Evolutionary conservation across 2,888 invertebrate species (phyloP).

Genomic region (Dicyrtoma fusca): DNA sequence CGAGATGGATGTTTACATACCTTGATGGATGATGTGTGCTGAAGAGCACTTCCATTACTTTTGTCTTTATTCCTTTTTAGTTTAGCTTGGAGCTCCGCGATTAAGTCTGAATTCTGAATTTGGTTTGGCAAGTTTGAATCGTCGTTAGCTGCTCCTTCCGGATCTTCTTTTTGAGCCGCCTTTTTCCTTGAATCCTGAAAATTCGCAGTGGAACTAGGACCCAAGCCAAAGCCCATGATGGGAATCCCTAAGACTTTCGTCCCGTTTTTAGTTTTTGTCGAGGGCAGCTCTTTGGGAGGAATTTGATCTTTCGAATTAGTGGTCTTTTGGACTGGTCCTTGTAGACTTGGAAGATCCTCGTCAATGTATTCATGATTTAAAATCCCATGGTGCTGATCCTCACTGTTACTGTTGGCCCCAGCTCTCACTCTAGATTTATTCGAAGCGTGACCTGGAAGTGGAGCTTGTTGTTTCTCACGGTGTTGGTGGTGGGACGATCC

Average conservation of each 20-base stretch:
- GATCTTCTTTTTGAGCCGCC: conserved; percentile 3
- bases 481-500: conserved; percentile 5
- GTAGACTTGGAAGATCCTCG: too few relatives aligned
- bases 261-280: neutral
- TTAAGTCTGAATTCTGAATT: conserved; percentile 53
- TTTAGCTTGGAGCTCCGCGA: conserved; percentile 55
- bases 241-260: conserved; percentile 29
- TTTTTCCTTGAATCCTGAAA: conserved; percentile 1
- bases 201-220: neutral
- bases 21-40: conserved; percentile 39
- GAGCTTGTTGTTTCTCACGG: conserved; percentile 31
- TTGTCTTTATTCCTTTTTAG: conserved; percentile 47
- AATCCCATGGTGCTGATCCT: neutral
- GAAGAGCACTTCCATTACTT: conserved; percentile 19
- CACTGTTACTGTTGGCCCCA: neutral
- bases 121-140: conserved; percentile 53
- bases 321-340: too few relatives aligned
- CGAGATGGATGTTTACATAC: too few relatives aligned
- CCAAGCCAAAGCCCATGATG: conserved; percentile 26
- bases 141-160: conserved; percentile 15
- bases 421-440: neutral
- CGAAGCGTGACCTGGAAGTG: neutral
- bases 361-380: too few relatives aligned
- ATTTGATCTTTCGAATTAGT: too few relatives aligned
- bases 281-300: neutral